Conservation (phyloP, 2,113 vertebrate species). For the Pseudorasbora parva region DNA sequence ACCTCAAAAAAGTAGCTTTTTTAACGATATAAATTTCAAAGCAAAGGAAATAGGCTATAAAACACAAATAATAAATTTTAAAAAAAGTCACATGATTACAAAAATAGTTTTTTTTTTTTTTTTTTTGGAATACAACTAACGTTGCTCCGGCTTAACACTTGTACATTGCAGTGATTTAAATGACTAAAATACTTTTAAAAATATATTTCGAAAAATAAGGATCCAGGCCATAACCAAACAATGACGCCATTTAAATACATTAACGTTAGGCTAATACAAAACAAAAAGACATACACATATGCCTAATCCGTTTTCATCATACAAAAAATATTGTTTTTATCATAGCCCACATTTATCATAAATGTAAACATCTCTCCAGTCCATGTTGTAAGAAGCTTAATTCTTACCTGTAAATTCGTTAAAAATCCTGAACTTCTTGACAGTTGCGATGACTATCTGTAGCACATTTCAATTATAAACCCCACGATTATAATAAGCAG, state of each 20-base stretch:
- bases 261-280: background rate
- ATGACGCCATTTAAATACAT: background rate
- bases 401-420: conserved; percentile 30
- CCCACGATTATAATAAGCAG: background rate
- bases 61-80: background rate
- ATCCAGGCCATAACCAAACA: background rate
- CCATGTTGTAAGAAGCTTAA: background rate
- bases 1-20: background rate
- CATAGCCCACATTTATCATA: background rate
- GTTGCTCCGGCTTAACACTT: background rate
- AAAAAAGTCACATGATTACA: background rate
- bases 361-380: background rate
- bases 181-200: background rate
- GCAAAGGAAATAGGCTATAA: background rate
- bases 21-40: background rate
- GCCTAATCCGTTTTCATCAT: background rate
- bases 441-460: background rate
- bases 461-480: background rate
- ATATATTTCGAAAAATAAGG: background rate
- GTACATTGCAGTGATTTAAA: background rate
- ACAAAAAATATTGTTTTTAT: background rate
- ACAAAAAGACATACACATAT: background rate
- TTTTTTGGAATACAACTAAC: background rate
- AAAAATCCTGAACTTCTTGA: background rate
- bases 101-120: background rate